A percentile compares a stretch with the other conserved stretches of the same genome.
Evolutionary conservation across 2,797 vertebrate genomes (phyloP).

Genomic region (Enteromius treurensis): DNA sequence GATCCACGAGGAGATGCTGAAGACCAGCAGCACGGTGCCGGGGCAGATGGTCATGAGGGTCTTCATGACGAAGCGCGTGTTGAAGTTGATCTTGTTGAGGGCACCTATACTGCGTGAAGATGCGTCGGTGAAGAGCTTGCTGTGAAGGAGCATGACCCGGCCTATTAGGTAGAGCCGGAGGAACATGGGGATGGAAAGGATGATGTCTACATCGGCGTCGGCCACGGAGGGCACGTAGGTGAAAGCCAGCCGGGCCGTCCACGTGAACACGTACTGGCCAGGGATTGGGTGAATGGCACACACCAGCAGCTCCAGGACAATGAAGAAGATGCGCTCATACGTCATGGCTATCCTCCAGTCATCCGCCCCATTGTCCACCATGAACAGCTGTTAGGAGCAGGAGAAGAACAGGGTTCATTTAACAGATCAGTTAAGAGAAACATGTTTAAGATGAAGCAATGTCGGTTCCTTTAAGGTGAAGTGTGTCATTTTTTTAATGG

Average conservation of each 20-base stretch:
- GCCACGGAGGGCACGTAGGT: constrained; percentile 87
- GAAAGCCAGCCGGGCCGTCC: constrained; percentile 91
- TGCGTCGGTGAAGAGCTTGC: constrained; percentile 94
- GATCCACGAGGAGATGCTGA: constrained; percentile 96
- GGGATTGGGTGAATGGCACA: constrained; percentile 95
- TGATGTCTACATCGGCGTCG: constrained; percentile 90
- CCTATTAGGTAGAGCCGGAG: constrained; percentile 94
- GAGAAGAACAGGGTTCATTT: constrained; percentile 71
- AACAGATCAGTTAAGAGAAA: constrained; percentile 20
- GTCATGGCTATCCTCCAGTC: constrained; percentile 98
- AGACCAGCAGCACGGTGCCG: constrained; percentile 91
- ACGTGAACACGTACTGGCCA: constrained; percentile 91
- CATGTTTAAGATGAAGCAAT: neutral
- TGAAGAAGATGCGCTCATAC: constrained; percentile 91
- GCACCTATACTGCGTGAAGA: constrained; percentile 94
- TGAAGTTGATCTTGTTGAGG: constrained; percentile 97
- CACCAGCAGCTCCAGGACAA: constrained; percentile 90
- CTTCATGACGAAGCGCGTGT: constrained; percentile 97
- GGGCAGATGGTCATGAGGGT: constrained; percentile 97
- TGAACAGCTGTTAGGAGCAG: constrained; percentile 83
- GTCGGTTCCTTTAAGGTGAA: neutral
- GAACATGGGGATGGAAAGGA: constrained; percentile 96
- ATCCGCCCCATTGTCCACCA: constrained; percentile 95
- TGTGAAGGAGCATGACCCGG: constrained; percentile 93
- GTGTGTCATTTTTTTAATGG: neutral